Conservation (phyloP, 2,797 vertebrate species). For the Muraenolepis orangiensis region DNA sequence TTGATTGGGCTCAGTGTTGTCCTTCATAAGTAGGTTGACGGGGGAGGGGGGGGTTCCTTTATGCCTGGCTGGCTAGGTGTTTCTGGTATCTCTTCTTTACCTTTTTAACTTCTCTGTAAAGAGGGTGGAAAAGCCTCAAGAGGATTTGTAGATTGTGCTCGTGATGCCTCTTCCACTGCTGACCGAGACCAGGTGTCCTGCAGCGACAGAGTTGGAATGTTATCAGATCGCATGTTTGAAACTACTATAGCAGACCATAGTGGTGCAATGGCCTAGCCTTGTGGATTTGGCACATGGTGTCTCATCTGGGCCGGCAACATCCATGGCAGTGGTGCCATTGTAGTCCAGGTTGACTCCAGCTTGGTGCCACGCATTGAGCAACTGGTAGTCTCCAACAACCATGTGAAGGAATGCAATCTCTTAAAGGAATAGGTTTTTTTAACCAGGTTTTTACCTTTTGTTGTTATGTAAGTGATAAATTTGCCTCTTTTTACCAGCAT, state of each 20-base stretch:
- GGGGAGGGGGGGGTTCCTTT: neutral
- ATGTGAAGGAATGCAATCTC: neutral
- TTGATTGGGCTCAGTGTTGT: neutral
- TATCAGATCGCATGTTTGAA: neutral
- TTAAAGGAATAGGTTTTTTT: too few relatives aligned
- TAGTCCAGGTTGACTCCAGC: neutral
- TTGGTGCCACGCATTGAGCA: neutral
- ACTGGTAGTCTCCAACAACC: neutral
- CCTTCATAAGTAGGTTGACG: neutral
- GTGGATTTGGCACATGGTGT: neutral
- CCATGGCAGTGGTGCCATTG: neutral
- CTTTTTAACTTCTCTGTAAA: neutral
- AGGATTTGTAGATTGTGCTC: neutral
- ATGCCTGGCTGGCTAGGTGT: neutral
- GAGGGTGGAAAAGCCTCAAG: neutral
- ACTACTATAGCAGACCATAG: neutral
- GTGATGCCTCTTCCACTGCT: neutral
- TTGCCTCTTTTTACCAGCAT: too few relatives aligned
- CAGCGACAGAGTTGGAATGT: neutral
- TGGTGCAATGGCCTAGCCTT: neutral
- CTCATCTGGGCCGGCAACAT: neutral
- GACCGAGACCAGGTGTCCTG: neutral
- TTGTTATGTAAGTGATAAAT: too few relatives aligned
- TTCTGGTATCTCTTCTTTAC: neutral
- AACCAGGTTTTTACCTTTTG: too few relatives aligned